Evolutionary conservation across 2,888 invertebrate species (phyloP).

Genomic region (Ditula angustiorana): DNA sequence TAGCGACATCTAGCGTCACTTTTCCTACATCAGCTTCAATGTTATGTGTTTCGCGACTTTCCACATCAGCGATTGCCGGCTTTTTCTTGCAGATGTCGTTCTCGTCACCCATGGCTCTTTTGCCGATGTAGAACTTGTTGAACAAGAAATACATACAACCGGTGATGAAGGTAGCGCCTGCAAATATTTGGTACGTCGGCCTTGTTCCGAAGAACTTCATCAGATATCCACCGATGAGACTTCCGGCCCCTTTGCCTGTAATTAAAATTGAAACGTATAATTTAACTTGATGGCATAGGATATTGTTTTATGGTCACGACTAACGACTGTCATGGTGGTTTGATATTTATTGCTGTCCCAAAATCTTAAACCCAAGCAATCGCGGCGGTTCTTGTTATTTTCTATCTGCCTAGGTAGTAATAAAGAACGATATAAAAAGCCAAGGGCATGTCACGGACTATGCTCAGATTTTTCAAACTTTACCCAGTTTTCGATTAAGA

Average conservation of each 20-base stretch:
- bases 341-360: too few species aligned
- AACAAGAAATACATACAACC: conserved; percentile 89
- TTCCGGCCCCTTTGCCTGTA: conserved; percentile 90
- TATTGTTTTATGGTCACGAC: too few species aligned
- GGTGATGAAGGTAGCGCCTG: conserved; percentile 86
- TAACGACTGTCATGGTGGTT: too few species aligned
- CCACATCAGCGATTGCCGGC: conserved; percentile 67
- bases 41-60: conserved; percentile 58
- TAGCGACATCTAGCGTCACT: conserved; percentile 63
- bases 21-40: conserved; percentile 56
- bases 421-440: too few species aligned
- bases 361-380: too few species aligned
- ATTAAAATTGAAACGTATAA: conserved; percentile 30
- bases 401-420: too few species aligned
- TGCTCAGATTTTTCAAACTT: too few species aligned
- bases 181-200: conserved; percentile 89
- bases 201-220: conserved; percentile 90
- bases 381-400: too few species aligned
- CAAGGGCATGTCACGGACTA: too few species aligned
- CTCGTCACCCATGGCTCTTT: conserved; percentile 79
- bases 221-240: conserved; percentile 90
- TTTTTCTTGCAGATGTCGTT: conserved; percentile 87
- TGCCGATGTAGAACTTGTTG: conserved; percentile 87
- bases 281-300: too few species aligned
- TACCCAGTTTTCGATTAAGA: too few species aligned